phyloP scores from a whole-genome alignment of 2,888 invertebrate species.

The Mantis religiosa region DNA sequence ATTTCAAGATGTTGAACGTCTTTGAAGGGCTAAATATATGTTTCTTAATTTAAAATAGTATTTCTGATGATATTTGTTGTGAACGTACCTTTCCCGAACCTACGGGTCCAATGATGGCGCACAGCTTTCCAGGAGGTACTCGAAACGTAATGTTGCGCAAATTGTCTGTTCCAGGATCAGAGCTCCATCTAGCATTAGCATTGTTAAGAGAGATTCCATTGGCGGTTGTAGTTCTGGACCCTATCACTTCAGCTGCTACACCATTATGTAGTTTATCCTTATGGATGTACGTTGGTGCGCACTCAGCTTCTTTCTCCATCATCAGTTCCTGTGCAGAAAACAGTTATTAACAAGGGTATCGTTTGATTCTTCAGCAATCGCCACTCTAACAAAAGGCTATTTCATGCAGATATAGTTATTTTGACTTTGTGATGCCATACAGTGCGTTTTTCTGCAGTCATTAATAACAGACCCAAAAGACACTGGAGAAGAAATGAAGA shows the following conservation, averaged over 20 bases:
- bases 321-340: slow-evolving; percentile 5
- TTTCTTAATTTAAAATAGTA: too few species aligned
- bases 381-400: too few species aligned
- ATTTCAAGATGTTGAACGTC: too few species aligned
- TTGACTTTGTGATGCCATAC: too few species aligned
- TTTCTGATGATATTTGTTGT: not conserved
- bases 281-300: not conserved
- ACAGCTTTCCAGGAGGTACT: slow-evolving; percentile 52
- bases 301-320: slow-evolving; percentile 15
- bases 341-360: too few species aligned
- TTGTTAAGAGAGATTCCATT: slow-evolving; percentile 9
- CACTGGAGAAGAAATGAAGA: too few species aligned
- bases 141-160: slow-evolving; percentile 53
- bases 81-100: slow-evolving; percentile 46
- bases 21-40: too few species aligned
- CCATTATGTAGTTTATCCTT: not conserved
- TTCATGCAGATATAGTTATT: too few species aligned
- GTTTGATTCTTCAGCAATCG: too few species aligned
- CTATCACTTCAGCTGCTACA: not conserved
- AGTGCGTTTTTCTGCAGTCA: too few species aligned
- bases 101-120: slow-evolving; percentile 73
- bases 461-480: too few species aligned
- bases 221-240: not conserved
- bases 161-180: slow-evolving; percentile 31
- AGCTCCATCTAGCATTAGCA: slow-evolving; percentile 34